Base-by-base conservation (phyloP, 1,140 invertebrate genomes). In the Zaprionus taronus region DNA sequence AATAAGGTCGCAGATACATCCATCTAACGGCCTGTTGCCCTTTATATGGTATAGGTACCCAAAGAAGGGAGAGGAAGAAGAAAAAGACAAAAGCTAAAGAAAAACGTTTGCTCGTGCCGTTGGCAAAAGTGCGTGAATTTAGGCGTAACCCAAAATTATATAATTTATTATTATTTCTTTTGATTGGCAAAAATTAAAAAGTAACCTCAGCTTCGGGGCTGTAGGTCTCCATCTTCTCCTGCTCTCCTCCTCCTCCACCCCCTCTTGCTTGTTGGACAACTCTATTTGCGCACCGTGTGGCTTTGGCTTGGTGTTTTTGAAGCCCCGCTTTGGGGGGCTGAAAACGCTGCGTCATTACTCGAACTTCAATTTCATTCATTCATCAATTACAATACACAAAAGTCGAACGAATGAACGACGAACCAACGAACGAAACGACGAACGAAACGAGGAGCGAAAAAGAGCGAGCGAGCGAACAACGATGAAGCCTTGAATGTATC, bases 151-250 rank as follows among this genome's bases (percentile, higher is more conserved):
- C 73, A 60, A 70, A 79, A 81, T 89, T 89, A 89, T 89, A 89
- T 90, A 89, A 89, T 81, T 81, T 89, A 90, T 90, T 83, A 84
- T 90, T 83, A 84, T 90, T 84, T 79, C 85, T 77, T 79, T 81
- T 90, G 84, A 89, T 89, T 89, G 85, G 81, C 81, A 90, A 89
- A 90, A 89, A 89, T 89, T 87, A 90, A 89, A 89, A 90, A 84
- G 85, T 84, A 53, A 67, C 64, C 66, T 60, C 34, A 71, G 26
- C 73, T 22, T 34, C 28, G 38, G 53, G 17, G 22, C 9, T 47
- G 22, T 66, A 41, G 53, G 34, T 73, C 44, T 68, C 47, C 44
- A 41, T 63, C 44, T 60, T 28, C n/a, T 41, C 6, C 41, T 2
- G 51, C 34, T 61, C 36, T 61, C 15, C 62, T 61, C 38, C 51